Conservation (phyloP, 2,888 invertebrate species). For the Thymelicus lineola region DNA sequence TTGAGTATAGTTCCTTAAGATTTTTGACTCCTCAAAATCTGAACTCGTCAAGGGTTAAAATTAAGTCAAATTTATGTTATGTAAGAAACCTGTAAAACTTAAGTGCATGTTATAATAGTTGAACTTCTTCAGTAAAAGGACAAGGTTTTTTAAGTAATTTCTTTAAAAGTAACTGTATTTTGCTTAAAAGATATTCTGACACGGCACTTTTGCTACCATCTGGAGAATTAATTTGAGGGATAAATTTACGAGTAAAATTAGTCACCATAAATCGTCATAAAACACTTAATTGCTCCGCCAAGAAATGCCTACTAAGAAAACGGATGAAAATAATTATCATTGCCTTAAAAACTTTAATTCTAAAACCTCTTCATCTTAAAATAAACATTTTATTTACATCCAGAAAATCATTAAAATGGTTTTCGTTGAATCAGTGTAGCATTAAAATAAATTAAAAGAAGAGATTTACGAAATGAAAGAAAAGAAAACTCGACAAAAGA, state of each 20-base stretch:
- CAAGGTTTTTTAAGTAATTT: too few species aligned
- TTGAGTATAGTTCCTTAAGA: too few species aligned
- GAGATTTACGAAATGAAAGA: slow-evolving; percentile 14
- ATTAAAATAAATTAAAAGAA: slow-evolving; percentile 27
- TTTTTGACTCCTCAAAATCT: too few species aligned
- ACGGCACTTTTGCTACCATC: not conserved
- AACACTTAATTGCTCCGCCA: not conserved
- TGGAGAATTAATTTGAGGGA: not conserved
- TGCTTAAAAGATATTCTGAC: not conserved
- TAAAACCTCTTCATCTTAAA: slow-evolving; percentile 10
- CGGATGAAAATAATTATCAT: not conserved
- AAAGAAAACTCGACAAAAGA: slow-evolving; percentile 39
- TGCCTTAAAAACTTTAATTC: not conserved
- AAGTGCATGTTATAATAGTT: too few species aligned
- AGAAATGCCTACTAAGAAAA: slow-evolving; percentile 9
- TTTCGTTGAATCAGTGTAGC: not conserved
- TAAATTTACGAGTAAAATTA: slow-evolving; percentile 8
- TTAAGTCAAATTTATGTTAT: too few species aligned
- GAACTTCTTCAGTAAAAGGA: too few species aligned
- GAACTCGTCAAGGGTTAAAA: too few species aligned
- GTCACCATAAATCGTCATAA: slow-evolving; percentile 7
- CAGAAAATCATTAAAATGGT: slow-evolving; percentile 11
- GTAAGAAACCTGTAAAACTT: too few species aligned
- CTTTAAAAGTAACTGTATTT: not conserved
- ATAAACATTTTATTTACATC: slow-evolving; percentile 18